Percentiles rank a stretch among this genome's conserved stretches.
Evolutionary conservation across 2,113 vertebrate genomes (phyloP).

Genomic region (Phalacrocorax aristotelis): DNA sequence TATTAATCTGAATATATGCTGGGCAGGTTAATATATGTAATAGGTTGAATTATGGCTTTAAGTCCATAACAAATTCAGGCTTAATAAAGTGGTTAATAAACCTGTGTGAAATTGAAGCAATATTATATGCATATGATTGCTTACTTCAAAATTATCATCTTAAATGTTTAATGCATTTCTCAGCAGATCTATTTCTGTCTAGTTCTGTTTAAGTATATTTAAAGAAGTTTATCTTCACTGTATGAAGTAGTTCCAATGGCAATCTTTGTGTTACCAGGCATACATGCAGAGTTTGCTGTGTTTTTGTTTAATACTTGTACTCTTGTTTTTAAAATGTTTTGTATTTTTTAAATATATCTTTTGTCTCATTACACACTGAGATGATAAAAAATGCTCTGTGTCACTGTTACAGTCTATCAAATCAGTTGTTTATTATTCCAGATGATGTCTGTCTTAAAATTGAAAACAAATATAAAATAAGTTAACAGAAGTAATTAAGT

Average conservation of each 20-base stretch:
- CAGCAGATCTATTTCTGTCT: not conserved
- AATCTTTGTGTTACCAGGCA: not conserved
- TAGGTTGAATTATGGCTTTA: not conserved
- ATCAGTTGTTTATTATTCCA: not conserved
- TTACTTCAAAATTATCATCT: not conserved
- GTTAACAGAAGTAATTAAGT: not conserved
- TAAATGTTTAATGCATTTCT: not conserved
- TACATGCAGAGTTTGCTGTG: not conserved
- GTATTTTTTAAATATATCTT: not conserved
- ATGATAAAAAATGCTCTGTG: not conserved
- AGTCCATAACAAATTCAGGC: not conserved
- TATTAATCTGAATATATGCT: not conserved
- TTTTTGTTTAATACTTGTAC: not conserved
- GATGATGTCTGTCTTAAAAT: not conserved
- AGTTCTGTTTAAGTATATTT: not conserved
- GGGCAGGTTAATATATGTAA: not conserved
- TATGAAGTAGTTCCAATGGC: not conserved
- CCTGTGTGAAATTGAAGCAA: not conserved
- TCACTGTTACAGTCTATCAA: not conserved
- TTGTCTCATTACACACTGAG: not conserved
- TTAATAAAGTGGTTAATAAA: conserved; percentile 25
- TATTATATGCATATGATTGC: not conserved
- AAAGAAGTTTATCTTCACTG: not conserved
- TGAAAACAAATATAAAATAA: not conserved
- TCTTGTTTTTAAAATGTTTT: not conserved